Conservation (phyloP, 1,140 invertebrate genomes). For the Camponotus vicinus region DNA sequence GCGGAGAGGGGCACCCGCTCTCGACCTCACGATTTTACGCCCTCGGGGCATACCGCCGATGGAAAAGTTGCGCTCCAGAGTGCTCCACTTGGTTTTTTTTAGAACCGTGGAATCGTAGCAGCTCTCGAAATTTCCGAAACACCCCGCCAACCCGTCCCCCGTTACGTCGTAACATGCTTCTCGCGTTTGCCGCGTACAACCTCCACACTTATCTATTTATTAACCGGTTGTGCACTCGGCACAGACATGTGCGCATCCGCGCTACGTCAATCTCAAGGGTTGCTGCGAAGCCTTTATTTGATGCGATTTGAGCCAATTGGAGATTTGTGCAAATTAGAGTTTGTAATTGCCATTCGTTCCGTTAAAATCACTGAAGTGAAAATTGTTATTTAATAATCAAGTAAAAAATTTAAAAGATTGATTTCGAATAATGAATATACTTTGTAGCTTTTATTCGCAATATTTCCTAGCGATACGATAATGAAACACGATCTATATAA, state of each 20-base stretch:
- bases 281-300: neutral
- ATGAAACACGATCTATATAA: neutral
- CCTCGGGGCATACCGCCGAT: constrained; percentile 80
- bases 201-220: constrained; percentile 57
- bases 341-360: constrained; percentile 1
- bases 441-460: constrained; percentile 10
- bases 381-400: neutral
- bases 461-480: neutral
- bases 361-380: neutral
- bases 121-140: constrained; percentile 74
- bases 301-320: neutral
- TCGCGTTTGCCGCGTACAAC: constrained; percentile 37
- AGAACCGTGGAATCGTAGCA: constrained; percentile 67
- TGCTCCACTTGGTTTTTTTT: constrained; percentile 83
- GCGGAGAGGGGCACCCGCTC: neutral
- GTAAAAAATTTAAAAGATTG: neutral
- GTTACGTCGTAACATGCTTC: constrained; percentile 53
- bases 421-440: neutral
- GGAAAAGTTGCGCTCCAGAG: constrained; percentile 85
- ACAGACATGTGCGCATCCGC: neutral
- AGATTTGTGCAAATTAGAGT: neutral
- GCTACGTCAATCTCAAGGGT: neutral
- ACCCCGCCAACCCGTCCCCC: constrained; percentile 59
- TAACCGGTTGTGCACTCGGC: constrained; percentile 19
- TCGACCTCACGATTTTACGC: constrained; percentile 84